phyloP scores from a whole-genome alignment of 2,888 invertebrate species.

The Agrilus biguttatus region DNA sequence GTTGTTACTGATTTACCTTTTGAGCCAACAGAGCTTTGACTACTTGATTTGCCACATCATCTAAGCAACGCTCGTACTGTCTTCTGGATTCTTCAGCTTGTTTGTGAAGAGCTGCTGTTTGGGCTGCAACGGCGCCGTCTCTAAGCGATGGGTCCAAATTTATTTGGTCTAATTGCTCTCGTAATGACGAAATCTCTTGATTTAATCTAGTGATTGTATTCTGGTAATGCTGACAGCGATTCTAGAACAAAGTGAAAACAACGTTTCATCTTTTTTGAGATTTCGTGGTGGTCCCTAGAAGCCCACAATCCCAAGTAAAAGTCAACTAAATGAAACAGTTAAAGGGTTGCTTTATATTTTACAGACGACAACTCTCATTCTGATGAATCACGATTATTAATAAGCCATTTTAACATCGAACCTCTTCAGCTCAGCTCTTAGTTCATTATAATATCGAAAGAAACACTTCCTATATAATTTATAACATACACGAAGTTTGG shows the following conservation, averaged over 20 bases:
- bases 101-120: conserved; percentile 44
- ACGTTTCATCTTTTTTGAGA: background rate
- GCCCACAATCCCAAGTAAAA: background rate
- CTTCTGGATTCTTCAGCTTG: conserved; percentile 51
- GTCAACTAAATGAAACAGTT: background rate
- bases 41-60: conserved; percentile 73
- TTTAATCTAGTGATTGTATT: conserved; percentile 49
- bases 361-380: conserved; percentile 4
- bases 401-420: background rate
- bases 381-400: conserved; percentile 9
- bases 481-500: too few relatives aligned
- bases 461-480: too few relatives aligned
- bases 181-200: conserved; percentile 53
- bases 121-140: conserved; percentile 40
- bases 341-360: conserved; percentile 4
- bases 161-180: conserved; percentile 38
- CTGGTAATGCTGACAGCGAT: conserved; percentile 59
- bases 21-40: conserved; percentile 71
- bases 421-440: too few relatives aligned
- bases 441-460: too few relatives aligned
- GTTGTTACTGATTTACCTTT: conserved; percentile 42
- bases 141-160: conserved; percentile 35
- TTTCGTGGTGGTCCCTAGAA: background rate
- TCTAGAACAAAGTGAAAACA: conserved; percentile 35
- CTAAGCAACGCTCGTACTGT: conserved; percentile 66